phyloP scores from a whole-genome alignment of 2,797 vertebrate genomes.

The Oreortyx pictus region DNA sequence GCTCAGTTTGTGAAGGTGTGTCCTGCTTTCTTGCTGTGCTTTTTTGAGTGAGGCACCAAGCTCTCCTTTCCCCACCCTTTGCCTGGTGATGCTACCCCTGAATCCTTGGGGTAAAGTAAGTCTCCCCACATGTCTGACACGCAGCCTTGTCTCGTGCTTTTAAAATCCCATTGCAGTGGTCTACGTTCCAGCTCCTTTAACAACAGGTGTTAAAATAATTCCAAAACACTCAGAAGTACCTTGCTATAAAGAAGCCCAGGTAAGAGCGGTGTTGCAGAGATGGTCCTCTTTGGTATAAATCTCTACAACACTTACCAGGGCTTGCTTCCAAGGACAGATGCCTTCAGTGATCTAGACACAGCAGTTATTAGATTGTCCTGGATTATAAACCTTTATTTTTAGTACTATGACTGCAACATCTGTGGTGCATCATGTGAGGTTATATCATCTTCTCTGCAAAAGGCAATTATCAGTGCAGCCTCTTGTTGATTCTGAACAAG shows the following conservation, averaged over 20 bases:
- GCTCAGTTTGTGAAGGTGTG: no score
- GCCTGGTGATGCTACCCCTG: no score
- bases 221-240: rapidly evolving
- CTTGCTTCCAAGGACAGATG: neutral
- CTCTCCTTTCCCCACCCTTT: no score
- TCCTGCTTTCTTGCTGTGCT: no score
- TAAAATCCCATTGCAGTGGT: no score
- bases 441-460: neutral
- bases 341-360: neutral
- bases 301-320: rapidly evolving
- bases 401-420: neutral
- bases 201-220: neutral
- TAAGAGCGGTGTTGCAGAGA: rapidly evolving
- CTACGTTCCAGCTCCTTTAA: no score
- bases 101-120: no score
- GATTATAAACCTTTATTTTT: neutral
- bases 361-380: no score
- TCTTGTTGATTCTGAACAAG: neutral
- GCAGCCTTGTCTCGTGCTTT: no score
- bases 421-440: neutral
- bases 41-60: no score
- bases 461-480: neutral
- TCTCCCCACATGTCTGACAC: no score
- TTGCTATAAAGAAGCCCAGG: rapidly evolving
- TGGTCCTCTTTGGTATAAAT: neutral